Evolutionary conservation across 1,140 invertebrate genomes (phyloP), one percentile per base, ranked within the genome.

Genomic region (Bombus fervidus): DNA sequence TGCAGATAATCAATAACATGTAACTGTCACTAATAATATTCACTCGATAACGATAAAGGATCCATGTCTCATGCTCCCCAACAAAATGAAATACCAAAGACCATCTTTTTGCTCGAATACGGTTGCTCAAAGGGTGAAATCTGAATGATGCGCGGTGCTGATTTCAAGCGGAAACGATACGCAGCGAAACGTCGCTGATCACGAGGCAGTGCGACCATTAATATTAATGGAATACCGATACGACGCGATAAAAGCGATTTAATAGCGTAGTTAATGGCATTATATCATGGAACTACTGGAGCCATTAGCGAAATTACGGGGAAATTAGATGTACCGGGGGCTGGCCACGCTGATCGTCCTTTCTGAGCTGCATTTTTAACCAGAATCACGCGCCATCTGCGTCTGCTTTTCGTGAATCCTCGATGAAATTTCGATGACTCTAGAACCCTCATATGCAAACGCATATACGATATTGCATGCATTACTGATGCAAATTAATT

Each of bases 141-240:
- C 28, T 10, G 12, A 43, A 62, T n/a, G 78, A 37, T 12, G 28
- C 31, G 47, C 18, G 28, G 28, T 22, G 2, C 15, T 9, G 37
- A 41, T 64, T 37, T n/a, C 22, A 62, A 41, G 12, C 39, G 69
- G 37, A 37, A 83, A 83, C 18, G 18, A 39, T 53, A n/a, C 10
- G 3, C 31, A 59, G 82, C 41, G 78, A 59, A 72, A 81, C 71
- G 41, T 85, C 69, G 80, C 71, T 79, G 83, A 88, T 88, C 87
- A 62, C 74, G 41, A 72, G 37, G 43, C 64, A 15, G 59, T 53
- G 47, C 76, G 64, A 43, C 64, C 84, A 89, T 89, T 89, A 89
- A 89, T 89, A 89, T 89, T 89, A 89, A 89, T 89, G 88, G 88
- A 89, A 77, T 82, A 89, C 76, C 87, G 80, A 89, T 86, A 86